Base-by-base conservation (phyloP, 2,888 invertebrate species). In the Leptodirus hochenwartii region DNA sequence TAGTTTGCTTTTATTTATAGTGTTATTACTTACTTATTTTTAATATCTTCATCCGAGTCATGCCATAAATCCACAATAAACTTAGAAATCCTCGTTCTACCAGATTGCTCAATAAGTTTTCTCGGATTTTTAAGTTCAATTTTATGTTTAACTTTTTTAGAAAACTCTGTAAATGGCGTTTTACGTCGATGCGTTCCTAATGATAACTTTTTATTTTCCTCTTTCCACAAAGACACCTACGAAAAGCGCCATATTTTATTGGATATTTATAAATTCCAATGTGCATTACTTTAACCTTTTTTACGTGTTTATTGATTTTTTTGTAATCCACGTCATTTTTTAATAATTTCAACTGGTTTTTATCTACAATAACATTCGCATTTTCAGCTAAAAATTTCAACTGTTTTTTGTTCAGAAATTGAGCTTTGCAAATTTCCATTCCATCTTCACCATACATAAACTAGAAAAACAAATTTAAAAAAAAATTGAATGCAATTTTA, bases 391-490 rank as follows among this genome's bases (percentile, higher is more conserved):
- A 60, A 49, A 96, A 88, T 11, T 66, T 60, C 17, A 88, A 58
- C 44, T 81, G 80, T 28, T 77, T 68, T 22, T 67, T 48, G 29
- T 69, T 75, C 9, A 98, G 61, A 51, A 82, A 95, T 41, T 82
- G 80, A 1, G 81, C 73, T 52, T 85, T 87, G 0, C 73, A 61
- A 26, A 96, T 77, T 47, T 98, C 96, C 41, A 87, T 61, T 0
- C 87, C 87, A 50, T 93, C 93, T 60, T 93, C 93, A 2, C 93
- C 93, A 45, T 91, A 95, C 11, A 77, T 63, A 54, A 85, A 91
- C 64, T 80, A 30, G 40, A 43, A 39, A n/a, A 20, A 20, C n/a
- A 20, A n/a, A 20, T 8, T 8, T 20, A 8, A 20, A 20, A 8
- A 8, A 20, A n/a, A 20, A 20, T 20, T 20, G n/a, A 20, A 20